Conservation (phyloP, 1,140 invertebrate species). For the Phthorimaea operculella region DNA sequence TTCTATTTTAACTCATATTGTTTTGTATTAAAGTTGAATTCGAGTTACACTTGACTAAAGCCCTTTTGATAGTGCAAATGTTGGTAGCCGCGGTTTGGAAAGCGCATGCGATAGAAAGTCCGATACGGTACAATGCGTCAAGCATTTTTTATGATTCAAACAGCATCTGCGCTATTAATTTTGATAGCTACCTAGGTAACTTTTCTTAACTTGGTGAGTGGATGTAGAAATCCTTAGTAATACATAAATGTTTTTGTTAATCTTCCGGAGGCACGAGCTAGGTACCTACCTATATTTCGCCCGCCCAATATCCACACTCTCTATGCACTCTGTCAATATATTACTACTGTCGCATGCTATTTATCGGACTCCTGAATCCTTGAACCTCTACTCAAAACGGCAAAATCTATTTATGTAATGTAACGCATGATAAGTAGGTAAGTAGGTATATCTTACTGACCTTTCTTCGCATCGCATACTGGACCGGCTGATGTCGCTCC, state of each 20-base stretch:
- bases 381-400: too few relatives aligned
- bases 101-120: slow-evolving; percentile 29
- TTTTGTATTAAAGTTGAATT: background rate
- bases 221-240: slow-evolving; percentile 26
- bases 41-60: slow-evolving; percentile 13
- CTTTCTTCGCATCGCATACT: slow-evolving; percentile 85
- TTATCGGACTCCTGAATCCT: background rate
- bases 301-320: background rate
- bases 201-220: slow-evolving; percentile 28
- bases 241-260: background rate
- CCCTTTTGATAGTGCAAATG: slow-evolving; percentile 12
- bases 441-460: slow-evolving; percentile 68
- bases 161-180: slow-evolving; percentile 17
- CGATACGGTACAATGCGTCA: slow-evolving; percentile 29
- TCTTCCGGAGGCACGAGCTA: background rate
- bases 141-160: slow-evolving; percentile 24
- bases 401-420: background rate
- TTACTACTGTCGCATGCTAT: background rate
- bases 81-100: slow-evolving; percentile 11
- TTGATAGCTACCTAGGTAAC: slow-evolving; percentile 9
- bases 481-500: slow-evolving; percentile 84
- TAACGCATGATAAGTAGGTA: background rate
- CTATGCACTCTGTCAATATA: background rate
- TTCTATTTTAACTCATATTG: too few relatives aligned
- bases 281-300: background rate